Conservation (phyloP, 1,140 invertebrate genomes). For the Drosophila funebris region DNA sequence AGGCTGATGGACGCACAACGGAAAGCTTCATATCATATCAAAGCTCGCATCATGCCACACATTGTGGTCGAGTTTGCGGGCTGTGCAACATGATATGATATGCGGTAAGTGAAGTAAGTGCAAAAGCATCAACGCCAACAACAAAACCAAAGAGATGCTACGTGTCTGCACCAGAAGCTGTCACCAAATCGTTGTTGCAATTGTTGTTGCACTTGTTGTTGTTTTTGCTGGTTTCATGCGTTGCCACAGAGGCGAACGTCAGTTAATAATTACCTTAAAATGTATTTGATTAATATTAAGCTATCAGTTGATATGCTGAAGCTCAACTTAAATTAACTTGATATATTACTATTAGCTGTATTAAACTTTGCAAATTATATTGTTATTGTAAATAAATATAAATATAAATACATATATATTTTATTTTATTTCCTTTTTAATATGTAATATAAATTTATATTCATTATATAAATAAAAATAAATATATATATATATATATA, state of each 20-base stretch:
- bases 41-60: constrained; percentile 37
- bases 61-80: constrained; percentile 38
- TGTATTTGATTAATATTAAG: background rate
- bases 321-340: background rate
- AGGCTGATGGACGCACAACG: background rate
- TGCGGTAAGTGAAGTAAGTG: constrained; percentile 32
- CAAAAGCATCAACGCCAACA: background rate
- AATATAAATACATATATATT: too few relatives aligned
- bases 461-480: too few relatives aligned
- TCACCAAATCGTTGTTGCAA: constrained; percentile 1
- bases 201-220: constrained; percentile 2
- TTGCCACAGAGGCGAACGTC: constrained; percentile 2
- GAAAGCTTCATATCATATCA: constrained; percentile 32
- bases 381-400: too few relatives aligned
- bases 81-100: constrained; percentile 27
- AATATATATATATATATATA: too few relatives aligned
- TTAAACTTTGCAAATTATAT: too few relatives aligned
- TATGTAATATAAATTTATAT: too few relatives aligned
- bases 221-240: background rate
- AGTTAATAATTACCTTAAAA: constrained; percentile 9
- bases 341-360: too few relatives aligned
- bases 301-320: background rate
- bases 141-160: background rate
- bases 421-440: too few relatives aligned
- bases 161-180: background rate